Percentiles rank a stretch among this genome's conserved stretches.
phyloP scores from a whole-genome alignment of 2,113 vertebrate species.

The Oreamnos americanus region DNA sequence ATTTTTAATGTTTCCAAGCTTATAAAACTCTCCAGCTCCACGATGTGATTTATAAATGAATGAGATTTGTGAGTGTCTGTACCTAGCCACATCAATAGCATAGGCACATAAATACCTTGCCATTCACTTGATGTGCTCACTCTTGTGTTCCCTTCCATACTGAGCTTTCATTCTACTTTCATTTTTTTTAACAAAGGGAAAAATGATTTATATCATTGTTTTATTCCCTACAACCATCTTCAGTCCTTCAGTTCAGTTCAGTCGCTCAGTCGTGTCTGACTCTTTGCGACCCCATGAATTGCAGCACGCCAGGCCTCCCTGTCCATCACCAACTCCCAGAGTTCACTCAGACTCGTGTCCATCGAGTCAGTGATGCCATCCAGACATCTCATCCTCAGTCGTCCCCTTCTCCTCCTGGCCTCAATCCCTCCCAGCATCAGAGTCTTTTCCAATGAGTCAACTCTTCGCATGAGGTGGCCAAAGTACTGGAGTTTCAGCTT shows the following conservation, averaged over 20 bases:
- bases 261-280: too few relatives aligned
- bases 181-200: background rate
- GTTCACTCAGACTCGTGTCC: too few relatives aligned
- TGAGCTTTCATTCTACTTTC: background rate
- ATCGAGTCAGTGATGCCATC: too few relatives aligned
- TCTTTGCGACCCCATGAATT: too few relatives aligned
- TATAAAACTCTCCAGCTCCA: background rate
- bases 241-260: background rate
- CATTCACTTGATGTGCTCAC: background rate
- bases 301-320: too few relatives aligned
- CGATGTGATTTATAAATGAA: background rate
- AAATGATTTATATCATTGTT: background rate
- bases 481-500: too few relatives aligned
- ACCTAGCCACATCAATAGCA: background rate
- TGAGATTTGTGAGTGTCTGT: background rate
- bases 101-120: background rate
- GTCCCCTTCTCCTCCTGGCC: too few relatives aligned
- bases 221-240: background rate
- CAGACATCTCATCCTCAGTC: too few relatives aligned
- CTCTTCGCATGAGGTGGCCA: too few relatives aligned
- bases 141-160: background rate
- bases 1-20: background rate
- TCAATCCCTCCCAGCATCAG: too few relatives aligned
- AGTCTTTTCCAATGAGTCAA: too few relatives aligned
- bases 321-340: too few relatives aligned